Conservation (phyloP, 2,113 vertebrate genomes). For the Lichenostomus cassidix region DNA sequence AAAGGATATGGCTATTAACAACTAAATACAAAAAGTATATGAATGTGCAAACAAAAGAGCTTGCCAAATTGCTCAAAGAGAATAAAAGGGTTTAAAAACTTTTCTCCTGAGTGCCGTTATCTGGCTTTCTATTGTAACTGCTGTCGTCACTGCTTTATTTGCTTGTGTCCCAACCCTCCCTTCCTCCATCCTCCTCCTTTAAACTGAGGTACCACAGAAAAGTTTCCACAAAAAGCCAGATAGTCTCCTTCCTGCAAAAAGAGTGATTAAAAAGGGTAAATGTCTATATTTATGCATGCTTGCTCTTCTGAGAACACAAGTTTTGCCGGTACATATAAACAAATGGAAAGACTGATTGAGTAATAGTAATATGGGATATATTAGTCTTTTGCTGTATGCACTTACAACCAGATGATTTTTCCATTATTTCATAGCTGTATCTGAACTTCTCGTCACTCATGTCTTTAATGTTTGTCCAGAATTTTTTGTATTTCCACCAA, state of each 20-base stretch:
- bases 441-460: neutral
- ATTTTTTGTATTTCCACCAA: neutral
- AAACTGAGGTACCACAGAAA: neutral
- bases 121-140: neutral
- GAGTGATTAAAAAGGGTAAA: neutral
- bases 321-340: neutral
- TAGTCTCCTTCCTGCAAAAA: neutral
- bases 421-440: neutral
- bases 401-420: neutral
- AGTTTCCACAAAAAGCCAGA: neutral
- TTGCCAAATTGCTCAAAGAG: neutral
- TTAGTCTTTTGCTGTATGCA: neutral
- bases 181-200: neutral
- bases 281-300: neutral
- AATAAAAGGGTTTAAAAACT: neutral
- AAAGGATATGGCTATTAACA: neutral
- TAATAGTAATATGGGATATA: neutral
- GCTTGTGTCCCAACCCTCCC: neutral
- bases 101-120: neutral
- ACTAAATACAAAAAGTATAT: neutral
- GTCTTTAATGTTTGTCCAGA: neutral
- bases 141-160: neutral
- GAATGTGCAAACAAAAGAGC: neutral
- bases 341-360: neutral
- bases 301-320: neutral